These are phyloP conservation scores for Cetoscarus ocellatus DNA, from an alignment of 2,797 vertebrate genomes.

Conservation along the genomic window DNA sequence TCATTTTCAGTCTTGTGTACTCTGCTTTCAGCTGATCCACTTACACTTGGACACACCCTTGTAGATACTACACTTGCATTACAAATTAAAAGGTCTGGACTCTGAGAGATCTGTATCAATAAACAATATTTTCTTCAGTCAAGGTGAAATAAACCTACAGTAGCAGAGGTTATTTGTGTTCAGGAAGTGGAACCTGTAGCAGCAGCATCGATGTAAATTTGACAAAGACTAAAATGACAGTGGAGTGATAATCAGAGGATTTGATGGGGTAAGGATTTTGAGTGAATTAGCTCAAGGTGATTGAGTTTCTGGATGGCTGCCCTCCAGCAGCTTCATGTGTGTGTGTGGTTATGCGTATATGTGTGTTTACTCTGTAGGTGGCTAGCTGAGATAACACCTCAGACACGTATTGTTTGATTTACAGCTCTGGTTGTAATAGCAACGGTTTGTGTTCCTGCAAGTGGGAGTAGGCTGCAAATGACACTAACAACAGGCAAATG, in stretches of 20 bases:
- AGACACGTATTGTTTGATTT: slow-evolving; percentile 50
- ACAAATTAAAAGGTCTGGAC: background rate
- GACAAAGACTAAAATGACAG: slow-evolving; percentile 22
- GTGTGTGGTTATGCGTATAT: background rate
- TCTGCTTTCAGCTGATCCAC: slow-evolving; percentile 8
- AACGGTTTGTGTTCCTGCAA: slow-evolving; percentile 20
- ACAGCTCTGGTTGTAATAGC: slow-evolving; percentile 47
- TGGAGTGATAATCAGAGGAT: slow-evolving; percentile 26
- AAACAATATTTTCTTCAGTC: slow-evolving; percentile 32
- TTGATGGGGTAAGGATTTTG: slow-evolving; percentile 34
- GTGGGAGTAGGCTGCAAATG: slow-evolving; percentile 3
- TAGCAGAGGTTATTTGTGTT: background rate
- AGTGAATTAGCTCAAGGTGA: slow-evolving; percentile 28
- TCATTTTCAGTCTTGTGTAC: background rate
- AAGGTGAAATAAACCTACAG: slow-evolving; percentile 10
- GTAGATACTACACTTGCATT: background rate
- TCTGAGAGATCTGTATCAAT: slow-evolving; percentile 17
- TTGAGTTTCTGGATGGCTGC: slow-evolving; percentile 34
- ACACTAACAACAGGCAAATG: slow-evolving; percentile 36
- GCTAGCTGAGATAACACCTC: slow-evolving; percentile 35
- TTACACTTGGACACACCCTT: slow-evolving; percentile 14
- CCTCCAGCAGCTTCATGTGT: slow-evolving; percentile 17
- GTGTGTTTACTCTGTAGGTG: background rate
- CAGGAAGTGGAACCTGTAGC: slow-evolving; percentile 2
- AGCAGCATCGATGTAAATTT: slow-evolving; percentile 9